Evolutionary conservation across 2,888 invertebrate species (phyloP).

Genomic region (Sicus ferrugineus): DNA sequence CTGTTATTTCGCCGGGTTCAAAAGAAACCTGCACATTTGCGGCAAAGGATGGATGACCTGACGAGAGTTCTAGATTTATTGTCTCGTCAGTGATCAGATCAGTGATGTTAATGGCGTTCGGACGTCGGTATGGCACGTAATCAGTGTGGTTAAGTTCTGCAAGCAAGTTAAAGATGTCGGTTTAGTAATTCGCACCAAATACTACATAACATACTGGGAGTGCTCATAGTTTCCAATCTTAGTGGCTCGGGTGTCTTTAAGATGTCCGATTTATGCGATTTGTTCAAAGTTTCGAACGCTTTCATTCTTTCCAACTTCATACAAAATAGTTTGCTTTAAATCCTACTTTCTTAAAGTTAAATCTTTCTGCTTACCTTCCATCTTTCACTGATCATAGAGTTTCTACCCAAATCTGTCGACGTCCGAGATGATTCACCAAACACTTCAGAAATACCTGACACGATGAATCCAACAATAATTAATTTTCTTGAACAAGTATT

Average conservation of each 20-base stretch:
- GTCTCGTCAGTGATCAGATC: slow-evolving; percentile 60
- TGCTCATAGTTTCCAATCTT: slow-evolving; percentile 36
- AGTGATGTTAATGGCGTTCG: slow-evolving; percentile 55
- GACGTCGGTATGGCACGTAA: slow-evolving; percentile 47
- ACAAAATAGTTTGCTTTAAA: slow-evolving; percentile 32
- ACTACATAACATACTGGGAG: slow-evolving; percentile 3
- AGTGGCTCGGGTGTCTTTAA: slow-evolving; percentile 38
- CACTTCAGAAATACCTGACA: slow-evolving; percentile 42
- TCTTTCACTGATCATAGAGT: slow-evolving; percentile 50
- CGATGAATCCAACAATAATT: not conserved
- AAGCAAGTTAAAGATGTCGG: not conserved
- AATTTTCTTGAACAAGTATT: no score
- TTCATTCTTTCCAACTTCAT: slow-evolving; percentile 52
- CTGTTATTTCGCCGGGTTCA: slow-evolving; percentile 61
- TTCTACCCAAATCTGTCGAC: slow-evolving; percentile 41
- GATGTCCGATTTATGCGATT: slow-evolving; percentile 42
- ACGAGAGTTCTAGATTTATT: slow-evolving; percentile 55
- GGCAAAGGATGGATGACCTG: slow-evolving; percentile 40
- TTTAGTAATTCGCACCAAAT: not conserved
- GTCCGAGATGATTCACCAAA: slow-evolving; percentile 53
- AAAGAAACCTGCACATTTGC: slow-evolving; percentile 54
- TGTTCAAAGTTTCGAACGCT: slow-evolving; percentile 54
- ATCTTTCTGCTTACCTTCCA: slow-evolving; percentile 51
- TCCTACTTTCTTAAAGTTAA: not conserved
- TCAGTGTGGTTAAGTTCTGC: slow-evolving; percentile 41